These are phyloP conservation scores for Eutrigla gurnardus DNA, from an alignment of 2,797 vertebrate species.

Conservation along the genomic window DNA sequence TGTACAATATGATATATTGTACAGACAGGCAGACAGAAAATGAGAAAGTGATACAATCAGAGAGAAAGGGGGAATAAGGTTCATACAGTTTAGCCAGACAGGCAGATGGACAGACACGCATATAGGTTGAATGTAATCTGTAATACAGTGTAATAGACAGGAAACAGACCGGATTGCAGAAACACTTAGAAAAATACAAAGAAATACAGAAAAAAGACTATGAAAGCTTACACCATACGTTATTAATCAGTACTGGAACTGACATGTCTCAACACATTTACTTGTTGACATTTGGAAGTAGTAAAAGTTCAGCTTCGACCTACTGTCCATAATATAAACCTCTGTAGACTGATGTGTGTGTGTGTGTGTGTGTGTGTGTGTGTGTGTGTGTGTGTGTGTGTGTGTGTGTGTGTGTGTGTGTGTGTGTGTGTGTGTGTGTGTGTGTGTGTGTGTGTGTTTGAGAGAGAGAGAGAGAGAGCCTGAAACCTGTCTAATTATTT, in stretches of 20 bases:
- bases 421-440: conserved; percentile 1
- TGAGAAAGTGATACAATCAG: not conserved
- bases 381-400: conserved; percentile 3
- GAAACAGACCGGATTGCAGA: not conserved
- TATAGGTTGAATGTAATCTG: conserved; percentile 17
- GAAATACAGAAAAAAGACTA: conserved; percentile 3
- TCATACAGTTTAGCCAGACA: conserved; percentile 20
- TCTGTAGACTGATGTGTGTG: conserved; percentile 36
- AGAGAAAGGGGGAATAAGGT: not conserved
- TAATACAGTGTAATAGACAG: not conserved
- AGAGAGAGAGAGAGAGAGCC: conserved; percentile 34
- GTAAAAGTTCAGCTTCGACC: conserved; percentile 61
- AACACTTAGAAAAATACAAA: conserved; percentile 4
- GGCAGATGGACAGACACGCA: conserved; percentile 8
- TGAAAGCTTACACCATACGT: conserved; percentile 19
- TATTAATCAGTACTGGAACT: conserved; percentile 41
- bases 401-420: not conserved
- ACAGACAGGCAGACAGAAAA: not conserved
- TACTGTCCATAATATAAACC: conserved; percentile 56
- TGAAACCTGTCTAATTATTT: conserved; percentile 53
- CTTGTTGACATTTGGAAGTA: conserved; percentile 69
- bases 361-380: conserved; percentile 23
- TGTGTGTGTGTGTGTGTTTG: not conserved
- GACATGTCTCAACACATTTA: conserved; percentile 60
- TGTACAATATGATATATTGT: not conserved